Percentiles rank a stretch among this genome's conserved stretches.
Conservation (phyloP, 2,797 vertebrate genomes). For the Scolopax rusticola region DNA sequence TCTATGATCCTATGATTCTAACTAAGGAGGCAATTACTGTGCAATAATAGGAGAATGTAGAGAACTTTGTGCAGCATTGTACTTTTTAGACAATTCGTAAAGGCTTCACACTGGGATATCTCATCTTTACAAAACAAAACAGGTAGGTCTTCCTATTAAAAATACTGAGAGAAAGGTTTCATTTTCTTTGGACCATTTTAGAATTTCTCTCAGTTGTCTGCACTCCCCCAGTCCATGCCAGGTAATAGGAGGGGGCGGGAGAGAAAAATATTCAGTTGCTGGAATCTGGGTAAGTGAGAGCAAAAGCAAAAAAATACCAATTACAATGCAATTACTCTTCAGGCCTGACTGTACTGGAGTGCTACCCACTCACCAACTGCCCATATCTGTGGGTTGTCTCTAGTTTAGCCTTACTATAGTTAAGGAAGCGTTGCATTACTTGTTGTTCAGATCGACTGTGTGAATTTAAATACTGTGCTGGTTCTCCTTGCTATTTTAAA, state of each 20-base stretch:
- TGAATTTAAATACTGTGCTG: not conserved
- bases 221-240: not conserved
- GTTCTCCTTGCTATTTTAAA: conserved; percentile 28
- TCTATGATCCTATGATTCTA: not conserved
- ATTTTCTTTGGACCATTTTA: not conserved
- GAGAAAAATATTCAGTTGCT: not conserved
- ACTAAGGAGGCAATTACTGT: not conserved
- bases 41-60: not conserved
- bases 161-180: not conserved
- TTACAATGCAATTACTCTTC: conserved; percentile 42
- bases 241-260: not conserved
- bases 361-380: conserved; percentile 68
- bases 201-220: not conserved
- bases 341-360: conserved; percentile 24
- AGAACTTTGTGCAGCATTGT: not conserved
- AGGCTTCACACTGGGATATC: not conserved
- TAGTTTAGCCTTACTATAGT: conserved; percentile 11
- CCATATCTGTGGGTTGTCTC: conserved; percentile 24
- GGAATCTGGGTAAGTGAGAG: not conserved
- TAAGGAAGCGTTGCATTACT: conserved; percentile 23
- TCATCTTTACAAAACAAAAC: not conserved
- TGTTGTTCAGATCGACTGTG: not conserved
- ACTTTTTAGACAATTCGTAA: not conserved
- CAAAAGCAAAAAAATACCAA: not conserved
- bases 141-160: not conserved